phyloP scores from a whole-genome alignment of 2,797 vertebrate species.

The Sebastes itinus region DNA sequence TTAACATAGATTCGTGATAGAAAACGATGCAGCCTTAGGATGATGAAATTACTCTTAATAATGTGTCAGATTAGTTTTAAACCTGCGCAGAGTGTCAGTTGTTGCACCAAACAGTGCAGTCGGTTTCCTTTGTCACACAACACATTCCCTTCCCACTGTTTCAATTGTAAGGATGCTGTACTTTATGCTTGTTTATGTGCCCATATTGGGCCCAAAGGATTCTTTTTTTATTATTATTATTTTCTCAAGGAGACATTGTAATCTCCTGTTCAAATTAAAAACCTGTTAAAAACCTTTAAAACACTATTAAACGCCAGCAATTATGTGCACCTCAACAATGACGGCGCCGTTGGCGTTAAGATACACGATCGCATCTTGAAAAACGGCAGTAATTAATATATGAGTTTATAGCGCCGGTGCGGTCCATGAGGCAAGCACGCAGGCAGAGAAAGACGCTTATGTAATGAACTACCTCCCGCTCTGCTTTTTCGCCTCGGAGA shows the following conservation, averaged over 20 bases:
- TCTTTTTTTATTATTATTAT: neutral
- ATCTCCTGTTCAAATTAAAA: slow-evolving; percentile 39
- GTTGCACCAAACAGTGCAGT: neutral
- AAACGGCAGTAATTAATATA: slow-evolving; percentile 79
- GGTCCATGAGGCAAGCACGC: slow-evolving; percentile 55
- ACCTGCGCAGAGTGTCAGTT: neutral
- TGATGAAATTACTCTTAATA: neutral
- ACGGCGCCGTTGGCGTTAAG: slow-evolving; percentile 27
- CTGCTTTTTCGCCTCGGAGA: slow-evolving; percentile 61
- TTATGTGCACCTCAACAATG: slow-evolving; percentile 21
- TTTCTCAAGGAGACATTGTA: slow-evolving; percentile 8
- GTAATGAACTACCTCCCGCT: slow-evolving; percentile 72
- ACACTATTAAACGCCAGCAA: slow-evolving; percentile 8
- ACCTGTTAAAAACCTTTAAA: slow-evolving; percentile 17
- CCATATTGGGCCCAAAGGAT: neutral
- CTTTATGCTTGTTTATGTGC: neutral
- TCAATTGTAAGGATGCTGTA: neutral
- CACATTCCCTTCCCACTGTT: neutral
- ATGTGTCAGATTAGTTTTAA: neutral
- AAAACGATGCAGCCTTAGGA: neutral
- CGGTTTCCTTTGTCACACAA: neutral
- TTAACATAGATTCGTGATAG: neutral
- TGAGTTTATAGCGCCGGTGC: slow-evolving; percentile 66
- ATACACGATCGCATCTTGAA: slow-evolving; percentile 47
- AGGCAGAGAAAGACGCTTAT: slow-evolving; percentile 63